Evolutionary conservation across 2,113 vertebrate species (phyloP), one percentile per base, ranked within the genome.

Genomic region (Chloebia gouldiae): DNA sequence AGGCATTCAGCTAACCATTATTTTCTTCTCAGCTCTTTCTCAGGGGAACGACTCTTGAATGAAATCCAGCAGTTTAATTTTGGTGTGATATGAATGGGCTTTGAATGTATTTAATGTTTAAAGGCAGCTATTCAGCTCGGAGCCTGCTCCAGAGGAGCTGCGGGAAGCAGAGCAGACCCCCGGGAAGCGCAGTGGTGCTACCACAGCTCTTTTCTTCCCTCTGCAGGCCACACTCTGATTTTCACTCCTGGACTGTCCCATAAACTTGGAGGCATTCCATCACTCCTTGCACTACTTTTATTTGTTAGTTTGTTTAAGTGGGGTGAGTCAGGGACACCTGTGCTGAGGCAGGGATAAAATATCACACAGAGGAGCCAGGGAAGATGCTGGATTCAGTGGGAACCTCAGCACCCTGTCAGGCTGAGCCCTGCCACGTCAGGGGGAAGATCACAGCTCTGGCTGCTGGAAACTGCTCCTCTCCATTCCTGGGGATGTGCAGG

Each of bases 191-290:
- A 3, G 76, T 15, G 8, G 15, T 63, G 86, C 83, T 95, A 95
- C 86, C 86, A 78, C 64, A 75, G 96, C 96, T 97, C 96, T 97
- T 97, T 95, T 93, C 94, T 97, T 96, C 96, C 95, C 92, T 95
- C 96, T 97, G 94, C 95, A 96, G 95, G 96, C 95, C 90, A 88
- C 72, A 33, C n/a, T 85, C 68, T 16, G 94, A 56, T 83, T 93
- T 96, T 94, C 88, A 88, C 53, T 95, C 79, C 60, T 39, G 37
- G 51, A 28, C 56, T 35, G 51, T 75, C 86, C 78, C 47, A 22
- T 4, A 94, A 88, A 70, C 23, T 70, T 47, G 78, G 45, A 87
- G 30, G 23, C 53, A 42, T 44, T 27, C 47, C 39, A 60, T 31
- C 21, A 1, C 51, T 57, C 13, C 18, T 45, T 35, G 35, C 6